A percentile compares a stretch with the other conserved stretches of the same genome.
These are phyloP conservation scores for Aspiorhynchus laticeps DNA, from an alignment of 2,113 vertebrate genomes.

Conservation along the genomic window DNA sequence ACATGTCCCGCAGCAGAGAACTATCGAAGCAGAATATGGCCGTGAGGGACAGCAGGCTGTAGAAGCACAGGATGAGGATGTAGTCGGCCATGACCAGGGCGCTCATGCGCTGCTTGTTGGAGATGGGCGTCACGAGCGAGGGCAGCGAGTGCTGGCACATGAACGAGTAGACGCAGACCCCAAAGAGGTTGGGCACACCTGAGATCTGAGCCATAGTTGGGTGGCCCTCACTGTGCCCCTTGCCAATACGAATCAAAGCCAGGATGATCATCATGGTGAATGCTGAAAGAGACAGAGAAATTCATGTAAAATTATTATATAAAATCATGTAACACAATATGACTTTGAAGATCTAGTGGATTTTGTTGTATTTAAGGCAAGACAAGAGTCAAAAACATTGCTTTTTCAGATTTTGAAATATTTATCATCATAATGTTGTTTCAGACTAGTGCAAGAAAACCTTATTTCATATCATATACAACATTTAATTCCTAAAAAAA, in stretches of 20 bases:
- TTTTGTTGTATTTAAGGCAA: no score
- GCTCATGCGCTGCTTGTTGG: conserved; percentile 87
- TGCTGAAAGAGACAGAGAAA: conserved; percentile 72
- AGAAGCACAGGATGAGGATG: conserved; percentile 90
- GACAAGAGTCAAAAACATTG: no score
- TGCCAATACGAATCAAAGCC: conserved; percentile 87
- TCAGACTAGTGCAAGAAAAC: no score
- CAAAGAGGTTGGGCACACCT: conserved; percentile 92
- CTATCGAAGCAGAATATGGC: conserved; percentile 96
- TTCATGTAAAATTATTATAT: neutral
- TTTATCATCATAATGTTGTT: no score
- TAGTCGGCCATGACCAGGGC: conserved; percentile 86
- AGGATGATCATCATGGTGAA: conserved; percentile 97
- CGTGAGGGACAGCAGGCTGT: conserved; percentile 90
- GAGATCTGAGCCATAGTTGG: conserved; percentile 82
- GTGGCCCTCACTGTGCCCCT: conserved; percentile 81
- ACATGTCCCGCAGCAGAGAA: conserved; percentile 91
- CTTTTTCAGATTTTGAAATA: no score
- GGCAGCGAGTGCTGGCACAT: conserved; percentile 99
- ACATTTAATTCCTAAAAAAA: no score
- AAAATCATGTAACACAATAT: neutral
- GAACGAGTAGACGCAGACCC: conserved; percentile 98
- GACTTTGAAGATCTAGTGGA: neutral
- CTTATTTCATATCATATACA: no score
- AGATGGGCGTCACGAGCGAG: conserved; percentile 91